These are phyloP conservation scores for Serripes groenlandicus DNA, from an alignment of 2,888 invertebrate genomes.

Conservation along the genomic window DNA sequence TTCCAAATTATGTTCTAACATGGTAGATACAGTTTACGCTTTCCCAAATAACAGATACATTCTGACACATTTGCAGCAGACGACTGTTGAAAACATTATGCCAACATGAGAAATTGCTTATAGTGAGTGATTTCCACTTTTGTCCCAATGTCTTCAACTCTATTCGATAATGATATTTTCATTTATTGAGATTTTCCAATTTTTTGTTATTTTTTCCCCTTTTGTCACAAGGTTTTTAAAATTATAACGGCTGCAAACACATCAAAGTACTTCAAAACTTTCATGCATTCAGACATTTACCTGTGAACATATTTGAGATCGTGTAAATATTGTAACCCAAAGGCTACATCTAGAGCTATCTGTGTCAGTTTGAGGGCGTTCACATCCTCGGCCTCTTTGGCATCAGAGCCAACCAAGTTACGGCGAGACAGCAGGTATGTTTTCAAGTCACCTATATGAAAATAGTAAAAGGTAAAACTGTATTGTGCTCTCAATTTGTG, in stretches of 20 bases:
- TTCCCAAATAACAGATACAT: no score
- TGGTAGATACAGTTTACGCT: no score
- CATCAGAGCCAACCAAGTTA: constrained; percentile 90
- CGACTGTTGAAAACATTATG: no score
- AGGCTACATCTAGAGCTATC: constrained; percentile 95
- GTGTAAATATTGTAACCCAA: constrained; percentile 94
- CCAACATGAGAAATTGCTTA: not conserved
- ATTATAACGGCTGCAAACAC: no score
- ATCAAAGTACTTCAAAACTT: no score
- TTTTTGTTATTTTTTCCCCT: no score
- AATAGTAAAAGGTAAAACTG: not conserved
- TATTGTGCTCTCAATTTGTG: no score
- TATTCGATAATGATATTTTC: not conserved
- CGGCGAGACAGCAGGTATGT: constrained; percentile 94
- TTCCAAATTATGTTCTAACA: no score
- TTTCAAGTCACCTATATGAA: constrained; percentile 91
- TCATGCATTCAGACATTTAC: constrained; percentile 80
- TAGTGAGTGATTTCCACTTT: not conserved
- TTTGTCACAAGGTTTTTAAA: no score
- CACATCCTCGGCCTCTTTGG: constrained; percentile 90
- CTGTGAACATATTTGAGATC: constrained; percentile 94
- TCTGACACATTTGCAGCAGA: no score
- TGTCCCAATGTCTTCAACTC: not conserved
- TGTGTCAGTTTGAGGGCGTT: constrained; percentile 92
- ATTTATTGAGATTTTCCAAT: no score